A percentile compares a stretch with the other conserved stretches of the same genome.
These are phyloP conservation scores for Chionis minor DNA, from an alignment of 2,113 vertebrate species.

Conservation along the genomic window DNA sequence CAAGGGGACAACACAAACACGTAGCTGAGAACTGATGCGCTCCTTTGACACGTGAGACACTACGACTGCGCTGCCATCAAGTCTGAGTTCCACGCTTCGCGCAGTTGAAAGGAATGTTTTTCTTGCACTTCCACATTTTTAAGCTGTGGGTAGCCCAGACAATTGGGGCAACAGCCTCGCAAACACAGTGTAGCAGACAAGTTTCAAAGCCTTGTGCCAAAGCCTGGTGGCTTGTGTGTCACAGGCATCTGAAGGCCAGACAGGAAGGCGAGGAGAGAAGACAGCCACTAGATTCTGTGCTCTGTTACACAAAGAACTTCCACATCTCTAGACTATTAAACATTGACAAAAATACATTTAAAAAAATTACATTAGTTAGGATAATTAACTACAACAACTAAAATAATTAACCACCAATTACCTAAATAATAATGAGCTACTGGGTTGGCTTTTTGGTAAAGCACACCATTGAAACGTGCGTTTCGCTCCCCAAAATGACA, in stretches of 20 bases:
- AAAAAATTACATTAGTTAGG: neutral
- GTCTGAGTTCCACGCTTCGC: neutral
- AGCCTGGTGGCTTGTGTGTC: neutral
- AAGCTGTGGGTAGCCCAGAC: neutral
- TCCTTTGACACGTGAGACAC: rapidly evolving
- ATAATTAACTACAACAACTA: neutral
- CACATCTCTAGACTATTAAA: neutral
- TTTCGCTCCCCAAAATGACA: neutral
- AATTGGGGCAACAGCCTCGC: neutral
- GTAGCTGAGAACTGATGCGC: rapidly evolving
- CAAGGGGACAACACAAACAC: neutral
- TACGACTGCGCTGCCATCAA: rapidly evolving
- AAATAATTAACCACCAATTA: neutral
- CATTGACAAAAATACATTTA: neutral
- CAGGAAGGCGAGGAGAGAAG: neutral
- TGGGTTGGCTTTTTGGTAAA: neutral
- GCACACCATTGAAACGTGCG: rapidly evolving
- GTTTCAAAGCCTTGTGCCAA: neutral
- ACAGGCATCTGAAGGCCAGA: rapidly evolving
- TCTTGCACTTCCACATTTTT: rapidly evolving
- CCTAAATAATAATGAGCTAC: neutral
- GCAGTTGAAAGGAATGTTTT: neutral
- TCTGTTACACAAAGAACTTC: neutral
- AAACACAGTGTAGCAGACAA: neutral
- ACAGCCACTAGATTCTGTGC: neutral